phyloP scores from a whole-genome alignment of 2,797 vertebrate species.

The Gorsachius magnificus region DNA sequence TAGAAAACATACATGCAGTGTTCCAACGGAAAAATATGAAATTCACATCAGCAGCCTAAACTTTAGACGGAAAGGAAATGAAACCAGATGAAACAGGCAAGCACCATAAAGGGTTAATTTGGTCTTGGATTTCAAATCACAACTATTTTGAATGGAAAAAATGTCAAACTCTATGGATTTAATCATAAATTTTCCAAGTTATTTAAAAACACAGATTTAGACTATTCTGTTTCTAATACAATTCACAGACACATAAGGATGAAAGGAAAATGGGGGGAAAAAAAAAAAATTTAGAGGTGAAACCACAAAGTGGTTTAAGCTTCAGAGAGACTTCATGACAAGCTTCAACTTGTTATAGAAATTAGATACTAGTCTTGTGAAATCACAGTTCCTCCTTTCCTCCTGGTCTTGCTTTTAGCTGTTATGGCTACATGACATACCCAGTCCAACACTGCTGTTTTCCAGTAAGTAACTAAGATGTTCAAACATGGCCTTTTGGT shows the following conservation, averaged over 20 bases:
- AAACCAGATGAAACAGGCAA: background rate
- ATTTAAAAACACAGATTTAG: background rate
- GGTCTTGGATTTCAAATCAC: background rate
- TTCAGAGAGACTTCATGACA: background rate
- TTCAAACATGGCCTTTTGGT: constrained; percentile 99
- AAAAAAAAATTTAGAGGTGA: background rate
- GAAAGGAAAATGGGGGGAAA: background rate
- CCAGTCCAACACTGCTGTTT: constrained; percentile 96
- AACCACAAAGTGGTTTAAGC: background rate
- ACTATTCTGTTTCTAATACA: background rate
- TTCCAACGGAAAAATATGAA: background rate
- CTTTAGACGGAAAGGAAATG: background rate
- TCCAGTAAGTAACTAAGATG: constrained; percentile 97
- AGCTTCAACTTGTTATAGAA: background rate
- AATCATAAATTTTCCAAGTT: background rate
- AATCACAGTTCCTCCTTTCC: background rate
- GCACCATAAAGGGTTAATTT: background rate
- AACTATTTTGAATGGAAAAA: background rate
- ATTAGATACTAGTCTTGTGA: background rate
- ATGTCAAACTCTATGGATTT: background rate
- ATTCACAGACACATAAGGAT: background rate
- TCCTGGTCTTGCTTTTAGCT: background rate
- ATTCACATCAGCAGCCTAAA: background rate
- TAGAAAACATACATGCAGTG: background rate
- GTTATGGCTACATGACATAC: constrained; percentile 71